Conservation (phyloP, 2,888 invertebrate species). For the Erebia aethiops region DNA sequence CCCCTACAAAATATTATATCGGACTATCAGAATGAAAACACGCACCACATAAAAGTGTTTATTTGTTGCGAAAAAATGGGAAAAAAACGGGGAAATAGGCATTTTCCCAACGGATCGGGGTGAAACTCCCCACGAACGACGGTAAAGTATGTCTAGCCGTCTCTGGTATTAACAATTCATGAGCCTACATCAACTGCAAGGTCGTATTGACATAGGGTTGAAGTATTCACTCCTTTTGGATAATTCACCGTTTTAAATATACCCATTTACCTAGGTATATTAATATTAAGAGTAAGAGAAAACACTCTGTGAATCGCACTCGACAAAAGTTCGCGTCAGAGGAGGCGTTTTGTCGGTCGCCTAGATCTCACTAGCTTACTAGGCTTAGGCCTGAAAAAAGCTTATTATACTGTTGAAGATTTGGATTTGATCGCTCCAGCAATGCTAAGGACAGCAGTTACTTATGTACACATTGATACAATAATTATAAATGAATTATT, state of each 20-base stretch:
- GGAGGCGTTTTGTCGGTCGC: no score
- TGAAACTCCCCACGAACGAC: slow-evolving; percentile 12
- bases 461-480: no score
- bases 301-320: no score
- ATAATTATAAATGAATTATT: no score
- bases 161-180: slow-evolving; percentile 23
- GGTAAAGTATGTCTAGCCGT: slow-evolving; percentile 21
- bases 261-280: no score
- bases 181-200: slow-evolving; percentile 19
- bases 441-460: no score
- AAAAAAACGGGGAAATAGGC: slow-evolving; percentile 18
- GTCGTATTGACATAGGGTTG: slow-evolving; percentile 18
- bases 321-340: no score
- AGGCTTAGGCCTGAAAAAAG: no score
- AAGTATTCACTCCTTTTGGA: slow-evolving; percentile 15
- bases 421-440: no score
- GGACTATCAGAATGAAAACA: slow-evolving; percentile 23
- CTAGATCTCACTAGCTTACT: no score
- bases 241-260: neutral
- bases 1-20: slow-evolving; percentile 9
- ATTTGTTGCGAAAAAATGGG: slow-evolving; percentile 22
- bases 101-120: slow-evolving; percentile 21
- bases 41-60: slow-evolving; percentile 23
- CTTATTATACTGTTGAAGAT: no score
- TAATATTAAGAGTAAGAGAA: no score